These are phyloP conservation scores for Malacoraja senta DNA, from an alignment of 2,797 vertebrate genomes.

Conservation along the genomic window DNA sequence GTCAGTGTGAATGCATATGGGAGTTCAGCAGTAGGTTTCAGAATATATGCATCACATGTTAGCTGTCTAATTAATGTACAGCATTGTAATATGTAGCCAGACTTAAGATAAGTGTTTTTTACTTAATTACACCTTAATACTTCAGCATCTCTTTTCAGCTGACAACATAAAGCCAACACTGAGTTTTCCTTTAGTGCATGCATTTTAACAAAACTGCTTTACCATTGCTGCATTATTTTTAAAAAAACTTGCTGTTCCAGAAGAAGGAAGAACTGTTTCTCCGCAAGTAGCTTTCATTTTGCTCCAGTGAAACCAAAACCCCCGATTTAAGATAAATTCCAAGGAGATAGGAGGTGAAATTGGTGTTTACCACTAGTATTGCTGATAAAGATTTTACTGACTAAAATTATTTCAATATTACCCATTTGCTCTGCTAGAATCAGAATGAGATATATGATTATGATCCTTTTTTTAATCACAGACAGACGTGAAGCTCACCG, in stretches of 20 bases:
- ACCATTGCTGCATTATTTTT: not conserved
- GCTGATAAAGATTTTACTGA: not conserved
- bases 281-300: not conserved
- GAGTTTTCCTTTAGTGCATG: not conserved
- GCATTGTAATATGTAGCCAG: not conserved
- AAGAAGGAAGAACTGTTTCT: not conserved
- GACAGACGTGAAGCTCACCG: too few relatives aligned
- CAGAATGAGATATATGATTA: too few relatives aligned
- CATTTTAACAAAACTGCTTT: not conserved
- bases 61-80: not conserved
- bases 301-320: too few relatives aligned
- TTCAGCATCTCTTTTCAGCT: not conserved
- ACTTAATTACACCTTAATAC: not conserved
- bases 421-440: not conserved
- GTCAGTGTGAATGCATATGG: not conserved
- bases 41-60: not conserved
- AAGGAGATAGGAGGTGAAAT: not conserved
- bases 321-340: not conserved
- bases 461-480: too few relatives aligned
- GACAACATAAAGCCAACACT: not conserved
- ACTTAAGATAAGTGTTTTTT: not conserved
- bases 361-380: not conserved
- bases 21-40: not conserved
- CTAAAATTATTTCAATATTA: not conserved
- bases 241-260: not conserved